Evolutionary conservation across 1,140 invertebrate genomes (phyloP), one percentile per base, ranked within the genome.

Genomic region (Stegodyphus mimosarum): DNA sequence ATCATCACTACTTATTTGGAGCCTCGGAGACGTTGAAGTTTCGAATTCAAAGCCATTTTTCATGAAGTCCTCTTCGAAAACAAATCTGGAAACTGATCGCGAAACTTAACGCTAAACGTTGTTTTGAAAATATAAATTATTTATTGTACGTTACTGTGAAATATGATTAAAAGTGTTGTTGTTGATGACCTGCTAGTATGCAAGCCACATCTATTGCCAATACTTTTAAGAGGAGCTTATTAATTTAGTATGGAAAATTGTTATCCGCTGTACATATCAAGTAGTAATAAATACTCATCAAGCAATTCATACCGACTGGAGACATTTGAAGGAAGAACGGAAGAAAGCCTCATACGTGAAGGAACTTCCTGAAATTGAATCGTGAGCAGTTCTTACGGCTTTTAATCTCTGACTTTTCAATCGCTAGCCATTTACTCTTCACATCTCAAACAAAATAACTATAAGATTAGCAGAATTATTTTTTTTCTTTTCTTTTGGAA

Each of bases 181-280:
- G 7, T 67, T 67, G 18, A 18, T 17, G 66, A 50, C 13, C 48
- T 71, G 18, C 33, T 71, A 71, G 7, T 48, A 13, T 71, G 69
- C 69, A 7, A 71, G 69, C 69, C 73, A 18, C 72, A 84, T 67
- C 64, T 84, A 66, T 84, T 76, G 81, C 81, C 81, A 76, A 84
- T 74, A 84, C 81, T 84, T 84, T 84, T 75, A 84, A 75, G 73
- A 84, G 81, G 81, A 84, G 81, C 81, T 84, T 84, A 84, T 84
- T 84, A 69, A 84, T 84, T 84, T 84, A 75, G 73, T 66, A 76
- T 69, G 64, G 13, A 67, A 73, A 84, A 64, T 52, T 60, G n/a
- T 74, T 75, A 72, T 84, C 81, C 81, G 70, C 64, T 84, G 81
- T 84, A 84, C 81, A 84, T 84, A 84, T 84, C 81, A 84, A 76